Evolutionary conservation across 1,140 invertebrate species (phyloP).

Genomic region (Propsilocerus akamusi): DNA sequence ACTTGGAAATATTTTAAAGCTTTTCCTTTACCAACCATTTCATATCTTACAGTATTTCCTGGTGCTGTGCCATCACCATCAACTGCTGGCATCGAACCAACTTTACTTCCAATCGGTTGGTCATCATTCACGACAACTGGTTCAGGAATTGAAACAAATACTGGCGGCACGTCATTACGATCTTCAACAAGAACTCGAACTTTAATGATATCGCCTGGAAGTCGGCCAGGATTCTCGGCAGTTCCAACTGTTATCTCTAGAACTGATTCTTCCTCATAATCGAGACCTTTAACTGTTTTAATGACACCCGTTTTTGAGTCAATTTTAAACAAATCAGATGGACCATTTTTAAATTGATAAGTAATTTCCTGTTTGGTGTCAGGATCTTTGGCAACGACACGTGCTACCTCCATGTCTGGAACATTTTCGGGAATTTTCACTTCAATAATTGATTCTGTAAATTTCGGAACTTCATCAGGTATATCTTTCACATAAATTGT

Average conservation of each 20-base stretch:
- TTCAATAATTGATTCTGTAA: slow-evolving; percentile 50
- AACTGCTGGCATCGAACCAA: slow-evolving; percentile 55
- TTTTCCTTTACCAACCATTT: slow-evolving; percentile 60
- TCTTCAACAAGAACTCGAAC: slow-evolving; percentile 63
- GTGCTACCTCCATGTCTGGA: slow-evolving; percentile 50
- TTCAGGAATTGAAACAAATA: slow-evolving; percentile 59
- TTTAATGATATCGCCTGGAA: slow-evolving; percentile 50
- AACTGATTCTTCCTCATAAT: slow-evolving; percentile 55
- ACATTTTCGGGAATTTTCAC: slow-evolving; percentile 68
- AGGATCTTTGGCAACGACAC: slow-evolving; percentile 52
- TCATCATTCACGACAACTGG: slow-evolving; percentile 71
- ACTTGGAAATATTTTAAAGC: slow-evolving; percentile 69
- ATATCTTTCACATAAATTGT: slow-evolving; percentile 54
- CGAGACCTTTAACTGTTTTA: slow-evolving; percentile 50
- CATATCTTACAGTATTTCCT: slow-evolving; percentile 61
- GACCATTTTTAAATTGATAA: slow-evolving; percentile 64
- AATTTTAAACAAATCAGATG: slow-evolving; percentile 60
- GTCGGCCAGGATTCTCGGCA: slow-evolving; percentile 51
- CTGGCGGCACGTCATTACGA: slow-evolving; percentile 66
- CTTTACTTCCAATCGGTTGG: slow-evolving; percentile 54
- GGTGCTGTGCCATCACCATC: slow-evolving; percentile 68
- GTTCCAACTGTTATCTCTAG: slow-evolving; percentile 64
- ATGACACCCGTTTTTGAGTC: slow-evolving; percentile 60
- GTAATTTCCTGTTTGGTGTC: slow-evolving; percentile 65
- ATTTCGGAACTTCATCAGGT: slow-evolving; percentile 69